Percentiles rank a stretch among this genome's conserved stretches.
Evolutionary conservation across 2,888 invertebrate genomes (phyloP).

Genomic region (Tinea pellionella): DNA sequence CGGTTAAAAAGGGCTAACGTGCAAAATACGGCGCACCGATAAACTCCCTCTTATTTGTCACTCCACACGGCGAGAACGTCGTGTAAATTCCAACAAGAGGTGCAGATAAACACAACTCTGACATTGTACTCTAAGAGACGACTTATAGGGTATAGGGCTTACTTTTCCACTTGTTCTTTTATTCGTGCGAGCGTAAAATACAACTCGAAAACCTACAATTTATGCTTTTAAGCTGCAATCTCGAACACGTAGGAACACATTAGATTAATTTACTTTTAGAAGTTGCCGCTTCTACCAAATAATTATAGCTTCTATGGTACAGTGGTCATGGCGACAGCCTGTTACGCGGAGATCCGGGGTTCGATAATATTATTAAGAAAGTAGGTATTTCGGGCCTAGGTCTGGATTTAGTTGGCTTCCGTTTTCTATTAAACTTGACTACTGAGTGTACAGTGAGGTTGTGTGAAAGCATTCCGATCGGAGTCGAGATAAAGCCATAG

Average conservation of each 20-base stretch:
- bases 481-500: background rate
- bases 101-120: constrained; percentile 11
- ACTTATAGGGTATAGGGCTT: constrained; percentile 10
- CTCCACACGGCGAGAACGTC: constrained; percentile 46
- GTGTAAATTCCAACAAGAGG: constrained; percentile 52
- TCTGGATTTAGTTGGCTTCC: background rate
- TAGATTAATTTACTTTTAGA: constrained; percentile 3
- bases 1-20: background rate
- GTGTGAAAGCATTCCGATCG: constrained; percentile 10
- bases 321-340: no score
- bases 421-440: background rate
- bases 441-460: background rate
- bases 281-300: background rate
- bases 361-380: no score
- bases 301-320: background rate
- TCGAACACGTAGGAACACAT: background rate
- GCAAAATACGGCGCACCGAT: constrained; percentile 25
- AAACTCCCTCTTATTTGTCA: constrained; percentile 63
- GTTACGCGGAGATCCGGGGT: no score
- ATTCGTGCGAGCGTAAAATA: background rate
- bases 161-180: constrained; percentile 2
- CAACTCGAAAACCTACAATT: background rate
- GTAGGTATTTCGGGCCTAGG: no score
- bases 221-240: background rate
- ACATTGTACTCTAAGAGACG: constrained; percentile 12